Percentiles rank a stretch among this genome's conserved stretches.
Evolutionary conservation across 2,888 invertebrate genomes (phyloP).

Genomic region (Chrysolina oricalcia): DNA sequence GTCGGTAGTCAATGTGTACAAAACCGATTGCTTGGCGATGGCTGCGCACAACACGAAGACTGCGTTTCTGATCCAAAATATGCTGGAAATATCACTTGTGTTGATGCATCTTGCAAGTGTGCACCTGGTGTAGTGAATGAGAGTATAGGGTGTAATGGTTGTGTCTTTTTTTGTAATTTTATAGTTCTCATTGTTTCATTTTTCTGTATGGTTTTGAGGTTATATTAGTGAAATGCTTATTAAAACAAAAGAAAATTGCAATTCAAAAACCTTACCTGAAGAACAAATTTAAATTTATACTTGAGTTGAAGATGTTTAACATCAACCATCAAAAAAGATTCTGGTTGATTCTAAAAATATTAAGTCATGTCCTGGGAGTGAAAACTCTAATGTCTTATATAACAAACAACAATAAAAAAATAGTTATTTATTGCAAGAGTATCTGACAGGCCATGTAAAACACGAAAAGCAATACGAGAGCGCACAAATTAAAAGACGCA

Average conservation of each 20-base stretch:
- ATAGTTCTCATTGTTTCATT: background rate
- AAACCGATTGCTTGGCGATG: slow-evolving; percentile 57
- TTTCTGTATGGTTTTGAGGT: background rate
- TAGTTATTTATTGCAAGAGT: too few relatives aligned
- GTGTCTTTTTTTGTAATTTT: background rate
- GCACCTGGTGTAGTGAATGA: slow-evolving; percentile 56
- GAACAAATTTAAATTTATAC: too few relatives aligned
- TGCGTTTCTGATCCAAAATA: slow-evolving; percentile 61
- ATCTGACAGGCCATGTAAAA: too few relatives aligned
- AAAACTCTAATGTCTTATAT: too few relatives aligned
- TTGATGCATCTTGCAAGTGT: slow-evolving; percentile 64
- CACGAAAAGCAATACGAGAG: too few relatives aligned
- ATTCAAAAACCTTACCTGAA: background rate
- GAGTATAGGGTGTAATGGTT: slow-evolving; percentile 49
- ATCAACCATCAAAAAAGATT: too few relatives aligned
- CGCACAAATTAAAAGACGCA: too few relatives aligned
- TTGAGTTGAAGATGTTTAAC: too few relatives aligned
- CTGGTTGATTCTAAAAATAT: too few relatives aligned
- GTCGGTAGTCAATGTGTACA: slow-evolving; percentile 57
- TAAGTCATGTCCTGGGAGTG: too few relatives aligned
- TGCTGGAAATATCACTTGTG: slow-evolving; percentile 59
- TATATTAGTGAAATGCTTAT: background rate
- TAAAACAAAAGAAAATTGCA: background rate
- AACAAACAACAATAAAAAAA: too few relatives aligned
- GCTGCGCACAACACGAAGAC: slow-evolving; percentile 62